These are phyloP conservation scores for Pseudomyrmex sp. DNA, from an alignment of 1,140 invertebrate species.

Conservation along the genomic window DNA sequence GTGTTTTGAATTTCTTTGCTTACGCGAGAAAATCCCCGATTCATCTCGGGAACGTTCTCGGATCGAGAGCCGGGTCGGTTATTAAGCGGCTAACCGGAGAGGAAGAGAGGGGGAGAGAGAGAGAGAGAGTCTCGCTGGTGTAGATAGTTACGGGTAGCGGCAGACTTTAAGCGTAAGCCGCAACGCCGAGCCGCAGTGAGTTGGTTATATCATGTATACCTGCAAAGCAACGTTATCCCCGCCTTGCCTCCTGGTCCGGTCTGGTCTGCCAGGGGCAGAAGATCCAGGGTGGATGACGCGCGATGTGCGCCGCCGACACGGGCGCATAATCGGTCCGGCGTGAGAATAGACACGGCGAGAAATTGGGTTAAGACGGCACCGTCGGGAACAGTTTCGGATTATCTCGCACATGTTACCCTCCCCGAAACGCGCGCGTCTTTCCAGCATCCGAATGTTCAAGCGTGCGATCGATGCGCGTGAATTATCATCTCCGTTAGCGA, in stretches of 20 bases:
- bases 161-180: slow-evolving; percentile 49
- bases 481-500: slow-evolving; percentile 46
- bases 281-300: slow-evolving; percentile 6
- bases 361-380: slow-evolving; percentile 79
- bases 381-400: slow-evolving; percentile 76
- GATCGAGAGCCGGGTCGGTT: slow-evolving; percentile 38
- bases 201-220: slow-evolving; percentile 20
- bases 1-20: slow-evolving; percentile 9
- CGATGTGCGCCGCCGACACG: slow-evolving; percentile 6
- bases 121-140: slow-evolving; percentile 45
- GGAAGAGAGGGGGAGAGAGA: slow-evolving; percentile 11
- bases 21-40: slow-evolving; percentile 20
- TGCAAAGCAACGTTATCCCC: slow-evolving; percentile 40
- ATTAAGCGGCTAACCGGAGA: slow-evolving; percentile 71
- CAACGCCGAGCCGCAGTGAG: slow-evolving; percentile 60
- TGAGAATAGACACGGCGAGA: slow-evolving; percentile 70
- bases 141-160: slow-evolving; percentile 26
- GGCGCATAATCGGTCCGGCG: slow-evolving; percentile 69
- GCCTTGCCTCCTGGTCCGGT: not conserved
- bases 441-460: slow-evolving; percentile 46
- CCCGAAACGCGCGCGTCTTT: slow-evolving; percentile 32
- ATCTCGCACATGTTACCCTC: slow-evolving; percentile 71
- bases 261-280: not conserved
- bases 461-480: slow-evolving; percentile 62
- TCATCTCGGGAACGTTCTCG: slow-evolving; percentile 31